These are phyloP conservation scores for Thecophora atra DNA, from an alignment of 2,888 invertebrate species.

Conservation along the genomic window DNA sequence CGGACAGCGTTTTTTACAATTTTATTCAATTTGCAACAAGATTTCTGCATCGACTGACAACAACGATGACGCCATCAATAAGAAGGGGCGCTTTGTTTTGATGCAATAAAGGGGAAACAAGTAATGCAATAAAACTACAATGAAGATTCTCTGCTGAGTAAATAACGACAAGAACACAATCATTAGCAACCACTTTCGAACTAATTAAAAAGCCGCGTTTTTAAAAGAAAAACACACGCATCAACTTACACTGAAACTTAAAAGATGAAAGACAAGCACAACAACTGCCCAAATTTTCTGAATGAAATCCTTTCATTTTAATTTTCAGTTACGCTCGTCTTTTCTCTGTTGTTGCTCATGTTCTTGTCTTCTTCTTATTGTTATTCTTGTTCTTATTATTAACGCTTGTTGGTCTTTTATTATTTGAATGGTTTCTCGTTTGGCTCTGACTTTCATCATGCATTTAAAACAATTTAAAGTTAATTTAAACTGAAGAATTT, in stretches of 20 bases:
- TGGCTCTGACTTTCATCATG: too few relatives aligned
- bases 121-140: neutral
- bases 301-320: conserved; percentile 13
- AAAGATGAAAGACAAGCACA: too few relatives aligned
- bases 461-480: conserved; percentile 11
- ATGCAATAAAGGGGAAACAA: neutral
- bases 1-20: neutral
- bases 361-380: conserved; percentile 22
- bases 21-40: neutral
- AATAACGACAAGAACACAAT: neutral
- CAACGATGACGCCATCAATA: neutral
- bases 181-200: conserved; percentile 4
- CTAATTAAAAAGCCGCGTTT: conserved; percentile 1
- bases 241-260: too few relatives aligned
- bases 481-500: neutral
- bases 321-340: too few relatives aligned
- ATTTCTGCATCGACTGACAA: neutral
- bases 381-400: too few relatives aligned
- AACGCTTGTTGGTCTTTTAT: too few relatives aligned
- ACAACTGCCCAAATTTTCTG: conserved; percentile 1
- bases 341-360: conserved; percentile 3
- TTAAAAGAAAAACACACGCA: neutral
- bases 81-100: neutral
- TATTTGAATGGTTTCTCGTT: too few relatives aligned
- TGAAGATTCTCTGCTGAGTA: too few relatives aligned